Conservation (phyloP, 2,888 invertebrate species). For the Lepidocyrtinus sp. region DNA sequence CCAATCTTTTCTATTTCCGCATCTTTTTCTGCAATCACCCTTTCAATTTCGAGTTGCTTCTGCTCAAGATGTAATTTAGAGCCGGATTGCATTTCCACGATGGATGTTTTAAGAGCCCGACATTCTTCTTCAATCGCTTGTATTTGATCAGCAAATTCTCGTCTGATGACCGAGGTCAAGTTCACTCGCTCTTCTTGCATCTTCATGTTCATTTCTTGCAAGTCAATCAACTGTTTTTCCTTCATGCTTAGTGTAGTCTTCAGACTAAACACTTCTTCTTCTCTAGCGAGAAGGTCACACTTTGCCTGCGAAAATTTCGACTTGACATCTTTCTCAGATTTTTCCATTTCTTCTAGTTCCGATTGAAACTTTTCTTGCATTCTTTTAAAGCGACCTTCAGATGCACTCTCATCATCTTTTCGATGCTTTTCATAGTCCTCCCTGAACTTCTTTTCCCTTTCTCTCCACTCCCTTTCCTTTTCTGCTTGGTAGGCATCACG, state of each 20-base stretch:
- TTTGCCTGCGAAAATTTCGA: conserved; percentile 80
- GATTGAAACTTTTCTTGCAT: conserved; percentile 84
- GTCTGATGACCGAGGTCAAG: conserved; percentile 77
- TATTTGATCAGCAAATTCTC: conserved; percentile 79
- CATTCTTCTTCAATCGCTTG: conserved; percentile 73
- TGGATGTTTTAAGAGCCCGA: conserved; percentile 57
- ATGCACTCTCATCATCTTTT: conserved; percentile 77
- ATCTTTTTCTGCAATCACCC: conserved; percentile 73
- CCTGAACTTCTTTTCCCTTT: conserved; percentile 81
- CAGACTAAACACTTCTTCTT: conserved; percentile 77
- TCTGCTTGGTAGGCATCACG: conserved; percentile 81
- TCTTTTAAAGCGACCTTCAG: conserved; percentile 77
- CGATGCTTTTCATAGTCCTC: conserved; percentile 76
- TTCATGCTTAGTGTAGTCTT: conserved; percentile 79
- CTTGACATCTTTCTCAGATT: conserved; percentile 79
- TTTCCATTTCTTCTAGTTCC: conserved; percentile 80
- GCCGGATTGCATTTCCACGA: conserved; percentile 67
- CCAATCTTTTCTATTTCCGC: conserved; percentile 71
- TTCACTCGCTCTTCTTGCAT: conserved; percentile 76
- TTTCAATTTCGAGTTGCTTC: conserved; percentile 62
- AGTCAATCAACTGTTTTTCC: conserved; percentile 75
- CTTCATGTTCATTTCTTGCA: conserved; percentile 78
- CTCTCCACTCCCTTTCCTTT: conserved; percentile 85
- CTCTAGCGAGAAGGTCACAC: conserved; percentile 78
- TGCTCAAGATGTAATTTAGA: conserved; percentile 67